Base-by-base conservation (phyloP, 2,888 invertebrate species). In the Antheraea assamensis region DNA sequence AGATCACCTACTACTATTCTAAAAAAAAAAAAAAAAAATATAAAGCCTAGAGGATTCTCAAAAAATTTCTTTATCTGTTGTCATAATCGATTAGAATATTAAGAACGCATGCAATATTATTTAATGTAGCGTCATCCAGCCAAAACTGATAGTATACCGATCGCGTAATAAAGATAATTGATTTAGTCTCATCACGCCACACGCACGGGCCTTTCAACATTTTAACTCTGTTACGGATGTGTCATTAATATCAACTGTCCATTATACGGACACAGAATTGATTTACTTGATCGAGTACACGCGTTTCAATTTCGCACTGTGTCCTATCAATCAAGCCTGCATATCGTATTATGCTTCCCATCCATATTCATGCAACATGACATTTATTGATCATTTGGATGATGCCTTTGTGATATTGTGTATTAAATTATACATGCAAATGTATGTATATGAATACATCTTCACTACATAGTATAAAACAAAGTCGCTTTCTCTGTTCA, bases 221-320 rank as follows among this genome's bases (percentile, higher is more conserved):
- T 52, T 70, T 73, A 55, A 42, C 61, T 24, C 24, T 19, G 58
- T 61, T 71, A 71, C 71, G 31, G 31, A 52, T 61, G 58, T 52
- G 61, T 24, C 61, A 68, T n/a, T 71, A 55, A 74, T 71, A 71
- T 70, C 47, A 24, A 55, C 27, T 30, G 58, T 27, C 73, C 19
- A 47, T 70, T 70, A 42, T 58, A 42, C 70, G 70, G 49, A 52
- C 55, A 58, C 31, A 52, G 68, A 68, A 71, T 71, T 71, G 52
- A 74, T 71, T 74, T 66, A 13, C 66, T 35, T 27, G 49, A 35
- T 55, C 73, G 21, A 42, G 42, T 52, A 71, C 35, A 35, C 71
- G 68, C 74, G 71, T 66, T 71, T 66, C 74, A 74, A 74, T 74
- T 74, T 66, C 74, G 71, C 35, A 70, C 42, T 24, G 24, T 21